A percentile compares a stretch with the other conserved stretches of the same genome.
Conservation (phyloP, 2,888 invertebrate genomes). For the Nematopogon swammerdamellus region DNA sequence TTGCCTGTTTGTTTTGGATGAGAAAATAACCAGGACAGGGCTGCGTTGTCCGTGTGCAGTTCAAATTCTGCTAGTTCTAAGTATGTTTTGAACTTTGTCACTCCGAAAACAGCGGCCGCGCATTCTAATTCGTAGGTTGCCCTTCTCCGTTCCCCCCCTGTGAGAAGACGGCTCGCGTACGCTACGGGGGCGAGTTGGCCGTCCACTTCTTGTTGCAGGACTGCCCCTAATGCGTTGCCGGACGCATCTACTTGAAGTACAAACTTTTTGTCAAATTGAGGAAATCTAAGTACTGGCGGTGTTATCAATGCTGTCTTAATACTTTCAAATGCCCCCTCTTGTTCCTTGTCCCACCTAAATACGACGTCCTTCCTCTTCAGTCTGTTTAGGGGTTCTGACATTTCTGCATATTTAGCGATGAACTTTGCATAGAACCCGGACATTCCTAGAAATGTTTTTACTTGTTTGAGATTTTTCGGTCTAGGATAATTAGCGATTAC, state of each 20-base stretch:
- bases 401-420: slow-evolving; percentile 4
- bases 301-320: slow-evolving; percentile 4
- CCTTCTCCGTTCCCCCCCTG: slow-evolving; percentile 2
- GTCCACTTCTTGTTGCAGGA: slow-evolving; percentile 6
- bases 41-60: slow-evolving; percentile 5
- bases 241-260: slow-evolving; percentile 5
- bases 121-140: slow-evolving; percentile 4
- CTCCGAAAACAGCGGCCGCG: slow-evolving; percentile 6
- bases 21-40: slow-evolving; percentile 5
- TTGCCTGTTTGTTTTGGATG: slow-evolving; percentile 2
- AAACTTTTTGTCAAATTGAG: slow-evolving; percentile 4
- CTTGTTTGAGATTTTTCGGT: slow-evolving; percentile 5
- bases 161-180: slow-evolving; percentile 4
- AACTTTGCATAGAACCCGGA: slow-evolving; percentile 7
- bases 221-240: slow-evolving; percentile 3
- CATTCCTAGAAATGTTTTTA: slow-evolving; percentile 6
- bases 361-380: background rate
- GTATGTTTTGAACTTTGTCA: slow-evolving; percentile 5
- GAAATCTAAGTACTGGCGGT: slow-evolving; percentile 5
- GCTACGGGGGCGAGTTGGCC: slow-evolving; percentile 4
- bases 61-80: slow-evolving; percentile 4
- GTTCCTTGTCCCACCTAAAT: background rate
- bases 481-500: slow-evolving; percentile 3
- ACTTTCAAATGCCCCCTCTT: background rate
- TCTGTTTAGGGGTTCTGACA: slow-evolving; percentile 4